A percentile compares a stretch with the other conserved stretches of the same genome.
Conservation (phyloP, 2,797 vertebrate genomes). For the Orientallactaga sibirica region DNA sequence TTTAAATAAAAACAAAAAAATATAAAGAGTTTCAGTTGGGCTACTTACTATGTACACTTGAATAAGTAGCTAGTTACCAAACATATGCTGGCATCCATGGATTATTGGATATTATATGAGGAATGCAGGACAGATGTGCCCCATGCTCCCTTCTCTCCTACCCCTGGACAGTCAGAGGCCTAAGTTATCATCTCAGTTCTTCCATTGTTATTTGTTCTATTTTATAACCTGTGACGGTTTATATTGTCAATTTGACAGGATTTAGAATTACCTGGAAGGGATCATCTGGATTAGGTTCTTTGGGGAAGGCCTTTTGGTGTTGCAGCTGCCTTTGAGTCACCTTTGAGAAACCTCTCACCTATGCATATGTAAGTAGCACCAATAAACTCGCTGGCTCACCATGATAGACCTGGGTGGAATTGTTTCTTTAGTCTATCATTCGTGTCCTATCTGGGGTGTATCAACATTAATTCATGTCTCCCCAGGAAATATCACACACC, state of each 20-base stretch:
- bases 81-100: background rate
- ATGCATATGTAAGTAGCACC: too few species aligned
- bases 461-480: too few species aligned
- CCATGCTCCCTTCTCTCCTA: background rate
- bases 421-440: too few species aligned
- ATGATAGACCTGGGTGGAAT: too few species aligned
- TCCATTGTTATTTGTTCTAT: background rate
- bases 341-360: too few species aligned
- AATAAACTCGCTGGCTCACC: too few species aligned
- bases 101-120: background rate
- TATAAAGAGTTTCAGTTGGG: background rate
- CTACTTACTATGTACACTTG: background rate
- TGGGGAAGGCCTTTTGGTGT: too few species aligned
- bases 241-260: background rate
- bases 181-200: constrained; percentile 33
- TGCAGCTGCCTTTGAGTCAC: too few species aligned
- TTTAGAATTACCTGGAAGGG: too few species aligned
- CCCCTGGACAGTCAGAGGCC: background rate
- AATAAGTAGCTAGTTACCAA: background rate
- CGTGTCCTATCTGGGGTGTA: too few species aligned
- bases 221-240: background rate
- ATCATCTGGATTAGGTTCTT: too few species aligned
- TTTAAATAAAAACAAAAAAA: background rate
- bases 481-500: too few species aligned
- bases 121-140: background rate